Evolutionary conservation across 1,140 invertebrate genomes (phyloP).

Genomic region (Camponotus vicinus): DNA sequence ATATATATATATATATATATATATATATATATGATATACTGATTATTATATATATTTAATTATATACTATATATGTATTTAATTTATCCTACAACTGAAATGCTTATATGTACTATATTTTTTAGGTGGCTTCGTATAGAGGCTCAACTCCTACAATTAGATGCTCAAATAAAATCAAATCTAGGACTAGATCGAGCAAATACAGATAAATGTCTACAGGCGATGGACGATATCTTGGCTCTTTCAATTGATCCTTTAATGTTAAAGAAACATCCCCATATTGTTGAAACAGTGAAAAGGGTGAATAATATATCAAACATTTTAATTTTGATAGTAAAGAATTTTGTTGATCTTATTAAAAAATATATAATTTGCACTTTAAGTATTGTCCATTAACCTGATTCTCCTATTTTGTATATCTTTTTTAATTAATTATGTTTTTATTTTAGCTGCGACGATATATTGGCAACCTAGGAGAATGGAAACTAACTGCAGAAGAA

Average conservation of each 20-base stretch:
- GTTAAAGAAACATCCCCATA: slow-evolving; percentile 94
- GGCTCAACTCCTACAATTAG: slow-evolving; percentile 90
- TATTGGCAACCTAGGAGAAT: slow-evolving; percentile 91
- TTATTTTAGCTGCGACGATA: slow-evolving; percentile 88
- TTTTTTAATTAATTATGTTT: slow-evolving; percentile 29
- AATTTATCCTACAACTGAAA: not conserved
- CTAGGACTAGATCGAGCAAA: slow-evolving; percentile 89
- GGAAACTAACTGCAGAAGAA: slow-evolving; percentile 90
- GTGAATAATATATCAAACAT: slow-evolving; percentile 66
- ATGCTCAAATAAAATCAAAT: slow-evolving; percentile 91
- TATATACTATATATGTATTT: no score
- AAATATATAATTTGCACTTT: no score
- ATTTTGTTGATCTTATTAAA: not conserved
- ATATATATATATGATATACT: no score
- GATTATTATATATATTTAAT: no score
- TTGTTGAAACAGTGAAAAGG: slow-evolving; percentile 92
- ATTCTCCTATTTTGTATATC: no score
- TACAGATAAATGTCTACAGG: slow-evolving; percentile 88
- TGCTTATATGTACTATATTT: slow-evolving; percentile 55
- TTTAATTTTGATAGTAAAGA: not conserved
- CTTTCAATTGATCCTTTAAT: slow-evolving; percentile 91
- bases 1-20: no score
- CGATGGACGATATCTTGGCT: slow-evolving; percentile 88
- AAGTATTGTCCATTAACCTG: no score
- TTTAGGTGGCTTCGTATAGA: slow-evolving; percentile 89